Conservation (phyloP, 2,113 vertebrate genomes). For the Oreochromis spilurus region DNA sequence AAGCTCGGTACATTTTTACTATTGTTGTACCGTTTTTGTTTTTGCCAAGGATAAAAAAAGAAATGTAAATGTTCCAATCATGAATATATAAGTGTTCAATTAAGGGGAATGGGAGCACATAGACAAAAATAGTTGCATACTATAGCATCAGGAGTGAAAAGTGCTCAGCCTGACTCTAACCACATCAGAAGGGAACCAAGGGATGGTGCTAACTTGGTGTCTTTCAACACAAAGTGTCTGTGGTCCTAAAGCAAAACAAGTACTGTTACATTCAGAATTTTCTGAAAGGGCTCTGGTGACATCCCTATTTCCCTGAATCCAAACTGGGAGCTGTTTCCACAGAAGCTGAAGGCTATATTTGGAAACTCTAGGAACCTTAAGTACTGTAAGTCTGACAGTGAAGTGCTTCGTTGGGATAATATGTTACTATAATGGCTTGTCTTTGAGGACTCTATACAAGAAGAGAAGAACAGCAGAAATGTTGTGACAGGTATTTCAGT, state of each 20-base stretch:
- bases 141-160: accelerated
- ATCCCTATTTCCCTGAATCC: not conserved
- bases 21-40: not conserved
- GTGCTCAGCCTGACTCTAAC: not conserved
- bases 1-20: not conserved
- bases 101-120: not conserved
- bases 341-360: not conserved
- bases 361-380: not conserved
- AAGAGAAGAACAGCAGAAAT: not conserved
- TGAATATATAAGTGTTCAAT: not conserved
- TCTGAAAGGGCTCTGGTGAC: not conserved
- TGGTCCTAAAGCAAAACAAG: not conserved
- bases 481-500: not conserved
- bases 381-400: not conserved
- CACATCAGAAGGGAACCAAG: not conserved
- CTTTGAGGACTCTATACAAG: not conserved
- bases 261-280: not conserved
- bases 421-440: accelerated
- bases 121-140: accelerated
- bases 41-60: not conserved
- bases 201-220: not conserved
- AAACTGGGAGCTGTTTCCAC: not conserved
- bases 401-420: not conserved
- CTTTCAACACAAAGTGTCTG: not conserved
- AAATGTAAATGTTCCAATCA: not conserved